Evolutionary conservation across 2,113 vertebrate genomes (phyloP).

Genomic region (Anhinga rufa): DNA sequence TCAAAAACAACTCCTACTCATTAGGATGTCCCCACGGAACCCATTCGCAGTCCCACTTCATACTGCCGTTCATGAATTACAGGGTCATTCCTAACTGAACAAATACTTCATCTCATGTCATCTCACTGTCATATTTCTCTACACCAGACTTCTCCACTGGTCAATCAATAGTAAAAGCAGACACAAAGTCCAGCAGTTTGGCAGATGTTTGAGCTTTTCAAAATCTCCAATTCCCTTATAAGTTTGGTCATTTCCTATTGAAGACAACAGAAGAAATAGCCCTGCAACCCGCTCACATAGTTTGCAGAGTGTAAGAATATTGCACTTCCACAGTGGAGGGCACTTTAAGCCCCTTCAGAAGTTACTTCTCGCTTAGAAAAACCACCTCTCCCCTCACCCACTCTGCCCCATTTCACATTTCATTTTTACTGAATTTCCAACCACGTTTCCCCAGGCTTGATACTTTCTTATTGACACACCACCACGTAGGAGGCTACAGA

Average conservation of each 20-base stretch:
- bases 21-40: background rate
- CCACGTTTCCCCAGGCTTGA: background rate
- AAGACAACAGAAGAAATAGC: background rate
- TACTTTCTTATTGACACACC: background rate
- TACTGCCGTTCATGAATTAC: background rate
- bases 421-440: background rate
- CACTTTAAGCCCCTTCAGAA: background rate
- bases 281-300: background rate
- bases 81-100: background rate
- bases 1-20: background rate
- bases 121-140: slow-evolving; percentile 5
- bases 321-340: background rate
- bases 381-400: rapidly evolving
- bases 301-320: background rate
- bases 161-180: slow-evolving; percentile 8
- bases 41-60: background rate
- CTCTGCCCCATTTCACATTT: background rate
- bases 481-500: background rate
- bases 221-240: background rate
- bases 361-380: background rate
- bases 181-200: background rate
- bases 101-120: background rate
- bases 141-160: background rate
- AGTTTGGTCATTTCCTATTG: background rate
- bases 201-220: background rate